Conservation (phyloP, 2,113 vertebrate species). For the Percopsis transmontana region DNA sequence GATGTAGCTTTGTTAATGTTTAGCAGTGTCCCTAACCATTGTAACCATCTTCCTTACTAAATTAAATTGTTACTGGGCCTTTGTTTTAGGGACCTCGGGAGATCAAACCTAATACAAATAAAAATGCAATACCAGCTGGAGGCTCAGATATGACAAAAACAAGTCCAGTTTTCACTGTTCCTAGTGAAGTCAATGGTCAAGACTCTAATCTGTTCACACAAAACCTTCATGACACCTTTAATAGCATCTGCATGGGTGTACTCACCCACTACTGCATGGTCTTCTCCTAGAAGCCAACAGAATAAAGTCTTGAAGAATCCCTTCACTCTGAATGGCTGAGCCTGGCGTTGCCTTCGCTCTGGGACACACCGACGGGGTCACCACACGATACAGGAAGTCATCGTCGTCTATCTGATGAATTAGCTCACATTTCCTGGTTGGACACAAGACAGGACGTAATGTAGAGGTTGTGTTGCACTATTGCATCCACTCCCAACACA, state of each 20-base stretch:
- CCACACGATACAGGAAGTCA: slow-evolving; percentile 87
- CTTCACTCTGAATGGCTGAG: slow-evolving; percentile 42
- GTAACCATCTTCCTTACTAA: no score
- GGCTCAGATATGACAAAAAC: background rate
- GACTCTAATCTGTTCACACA: no score
- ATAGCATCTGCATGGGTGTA: no score
- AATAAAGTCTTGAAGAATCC: slow-evolving; percentile 86
- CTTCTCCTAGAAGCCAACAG: slow-evolving; percentile 86
- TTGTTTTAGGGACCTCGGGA: no score
- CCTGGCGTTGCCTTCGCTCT: background rate
- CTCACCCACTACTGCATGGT: slow-evolving; percentile 86
- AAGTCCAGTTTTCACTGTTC: no score
- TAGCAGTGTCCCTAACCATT: no score
- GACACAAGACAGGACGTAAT: background rate
- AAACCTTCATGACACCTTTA: no score
- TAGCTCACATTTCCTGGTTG: slow-evolving; percentile 80
- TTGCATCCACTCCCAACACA: background rate
- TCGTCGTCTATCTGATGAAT: slow-evolving; percentile 87
- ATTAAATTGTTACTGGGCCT: no score
- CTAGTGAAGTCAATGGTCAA: no score
- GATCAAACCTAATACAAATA: background rate
- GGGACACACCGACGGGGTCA: slow-evolving; percentile 73
- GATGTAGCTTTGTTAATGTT: no score
- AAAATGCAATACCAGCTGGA: background rate
- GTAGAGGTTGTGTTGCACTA: no score